Conservation (phyloP, 2,113 vertebrate species). For the Cololabis saira region DNA sequence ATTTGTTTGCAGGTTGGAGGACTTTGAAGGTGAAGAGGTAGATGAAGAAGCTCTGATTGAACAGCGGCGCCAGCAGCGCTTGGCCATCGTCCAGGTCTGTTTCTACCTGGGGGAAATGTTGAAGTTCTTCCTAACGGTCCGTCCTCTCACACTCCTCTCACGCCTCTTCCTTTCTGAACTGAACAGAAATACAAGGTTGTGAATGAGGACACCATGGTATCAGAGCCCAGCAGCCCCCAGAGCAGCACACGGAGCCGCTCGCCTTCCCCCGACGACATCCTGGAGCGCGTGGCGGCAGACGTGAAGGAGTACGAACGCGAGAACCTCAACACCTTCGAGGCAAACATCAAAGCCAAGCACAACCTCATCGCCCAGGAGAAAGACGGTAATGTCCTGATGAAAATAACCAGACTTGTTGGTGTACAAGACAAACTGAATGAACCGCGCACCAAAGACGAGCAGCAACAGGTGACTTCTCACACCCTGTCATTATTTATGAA, state of each 20-base stretch:
- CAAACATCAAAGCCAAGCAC: constrained; percentile 95
- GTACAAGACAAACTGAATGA: constrained; percentile 68
- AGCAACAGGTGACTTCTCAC: too few relatives aligned
- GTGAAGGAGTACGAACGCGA: constrained; percentile 97
- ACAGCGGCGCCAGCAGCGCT: constrained; percentile 90
- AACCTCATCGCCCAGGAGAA: constrained; percentile 96
- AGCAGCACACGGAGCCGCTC: constrained; percentile 94
- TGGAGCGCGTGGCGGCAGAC: constrained; percentile 95
- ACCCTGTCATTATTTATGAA: too few relatives aligned
- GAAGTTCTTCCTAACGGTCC: too few relatives aligned
- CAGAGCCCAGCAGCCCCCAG: constrained; percentile 96
- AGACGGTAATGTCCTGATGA: constrained; percentile 83
- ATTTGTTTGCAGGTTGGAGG: constrained; percentile 86
- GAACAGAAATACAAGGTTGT: constrained; percentile 91
- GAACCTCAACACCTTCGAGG: constrained; percentile 96
- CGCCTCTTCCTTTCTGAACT: neutral
- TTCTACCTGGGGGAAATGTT: too few relatives aligned
- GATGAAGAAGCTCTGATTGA: constrained; percentile 97
- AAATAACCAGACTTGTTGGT: neutral
- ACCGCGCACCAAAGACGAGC: constrained; percentile 12
- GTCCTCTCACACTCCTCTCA: neutral
- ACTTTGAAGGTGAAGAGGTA: constrained; percentile 95
- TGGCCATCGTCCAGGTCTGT: constrained; percentile 94
- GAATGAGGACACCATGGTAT: constrained; percentile 92
- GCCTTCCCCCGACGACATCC: constrained; percentile 93